These are phyloP conservation scores for Paramormyrops hopkinsi DNA, from an alignment of 2,797 vertebrate species.

Conservation along the genomic window DNA sequence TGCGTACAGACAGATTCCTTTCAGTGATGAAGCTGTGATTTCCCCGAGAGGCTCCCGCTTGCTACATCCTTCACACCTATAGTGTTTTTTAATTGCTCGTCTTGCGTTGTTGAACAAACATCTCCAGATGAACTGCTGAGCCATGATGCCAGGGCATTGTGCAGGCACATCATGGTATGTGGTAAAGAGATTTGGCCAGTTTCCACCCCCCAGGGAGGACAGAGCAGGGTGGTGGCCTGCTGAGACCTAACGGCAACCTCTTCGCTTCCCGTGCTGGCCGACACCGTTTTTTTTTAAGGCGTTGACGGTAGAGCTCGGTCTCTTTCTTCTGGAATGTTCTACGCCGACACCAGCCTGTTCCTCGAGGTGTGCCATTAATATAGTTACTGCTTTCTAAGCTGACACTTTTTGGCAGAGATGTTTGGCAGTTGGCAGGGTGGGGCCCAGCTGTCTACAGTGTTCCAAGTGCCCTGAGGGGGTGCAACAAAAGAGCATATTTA, in stretches of 20 bases:
- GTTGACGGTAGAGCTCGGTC: background rate
- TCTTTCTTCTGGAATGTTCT: background rate
- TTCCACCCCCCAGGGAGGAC: background rate
- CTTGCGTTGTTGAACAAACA: background rate
- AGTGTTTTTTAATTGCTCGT: background rate
- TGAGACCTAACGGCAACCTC: background rate
- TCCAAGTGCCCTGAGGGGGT: background rate
- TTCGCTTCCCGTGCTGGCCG: background rate
- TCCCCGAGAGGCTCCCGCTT: background rate
- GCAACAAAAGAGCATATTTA: background rate
- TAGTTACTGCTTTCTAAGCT: constrained; percentile 2
- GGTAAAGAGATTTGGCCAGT: background rate
- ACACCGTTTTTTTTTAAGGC: background rate
- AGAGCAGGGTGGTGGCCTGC: background rate
- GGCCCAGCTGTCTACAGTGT: background rate
- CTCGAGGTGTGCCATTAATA: background rate
- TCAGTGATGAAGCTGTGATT: constrained; percentile 11
- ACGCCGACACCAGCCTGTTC: background rate
- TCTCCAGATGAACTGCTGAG: constrained; percentile 7
- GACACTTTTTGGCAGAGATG: background rate
- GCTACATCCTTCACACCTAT: background rate
- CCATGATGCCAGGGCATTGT: background rate
- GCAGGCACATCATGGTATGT: background rate
- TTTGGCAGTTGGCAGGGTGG: background rate
- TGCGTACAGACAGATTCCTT: background rate